Evolutionary conservation across 2,888 invertebrate species (phyloP).

Genomic region (Erebia palarica): DNA sequence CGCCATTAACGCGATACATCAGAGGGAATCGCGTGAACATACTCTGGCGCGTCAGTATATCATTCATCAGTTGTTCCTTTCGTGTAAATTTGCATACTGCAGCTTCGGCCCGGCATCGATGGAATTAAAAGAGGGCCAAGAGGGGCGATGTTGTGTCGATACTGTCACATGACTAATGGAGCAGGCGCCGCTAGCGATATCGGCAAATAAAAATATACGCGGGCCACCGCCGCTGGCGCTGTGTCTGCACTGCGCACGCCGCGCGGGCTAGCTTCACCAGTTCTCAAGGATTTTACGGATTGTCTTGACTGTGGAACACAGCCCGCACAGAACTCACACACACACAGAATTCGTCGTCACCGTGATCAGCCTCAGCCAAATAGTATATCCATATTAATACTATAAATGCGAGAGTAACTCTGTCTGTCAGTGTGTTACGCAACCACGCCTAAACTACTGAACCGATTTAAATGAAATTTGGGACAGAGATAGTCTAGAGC

Average conservation of each 20-base stretch:
- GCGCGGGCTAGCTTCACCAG: conserved; percentile 22
- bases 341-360: neutral
- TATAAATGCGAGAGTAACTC: too few species aligned
- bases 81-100: conserved; percentile 71
- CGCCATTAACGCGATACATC: conserved; percentile 38
- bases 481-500: too few species aligned
- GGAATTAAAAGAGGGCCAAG: conserved; percentile 70
- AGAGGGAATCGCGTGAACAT: conserved; percentile 37
- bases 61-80: conserved; percentile 69
- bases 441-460: too few species aligned
- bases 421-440: too few species aligned
- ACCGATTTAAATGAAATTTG: too few species aligned
- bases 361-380: too few species aligned
- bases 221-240: conserved; percentile 56
- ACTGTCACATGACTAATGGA: conserved; percentile 82
- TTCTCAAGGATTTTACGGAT: neutral
- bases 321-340: neutral
- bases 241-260: conserved; percentile 33
- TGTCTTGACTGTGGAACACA: neutral
- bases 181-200: conserved; percentile 80
- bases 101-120: conserved; percentile 65
- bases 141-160: conserved; percentile 77
- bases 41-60: conserved; percentile 59
- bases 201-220: conserved; percentile 74
- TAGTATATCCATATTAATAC: too few species aligned